Base-by-base conservation (phyloP, 2,888 invertebrate genomes). In the Marasmarcha lunaedactyla region DNA sequence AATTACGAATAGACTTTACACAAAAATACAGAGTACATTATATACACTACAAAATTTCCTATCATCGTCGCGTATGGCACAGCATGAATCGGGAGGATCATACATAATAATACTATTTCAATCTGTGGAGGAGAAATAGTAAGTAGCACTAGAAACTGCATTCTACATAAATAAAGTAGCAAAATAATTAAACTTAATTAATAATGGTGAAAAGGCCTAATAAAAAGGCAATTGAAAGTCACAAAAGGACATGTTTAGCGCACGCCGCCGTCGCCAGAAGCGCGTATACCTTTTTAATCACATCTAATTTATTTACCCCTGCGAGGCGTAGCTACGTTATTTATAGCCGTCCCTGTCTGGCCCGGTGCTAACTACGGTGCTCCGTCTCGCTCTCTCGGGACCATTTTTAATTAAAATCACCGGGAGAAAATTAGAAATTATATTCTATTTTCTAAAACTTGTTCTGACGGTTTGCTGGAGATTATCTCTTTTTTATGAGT, bases 371-470 rank as follows among this genome's bases (percentile, higher is more conserved):
- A 50, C 49, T 46, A 48, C 54, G 54, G 51, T 54, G 55, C 52
- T 53, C 62, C 66, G 52, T 81, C 79, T 64, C 70, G 50, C 52
- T 81, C 79, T 68, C 71, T 47, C 58, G 79, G 78, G 79, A 74
- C 77, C 79, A 73, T 79, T 83, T 83, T 83, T 83, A 83, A 83
- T 83, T 83, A 81, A 83, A 81, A 81, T 78, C 77, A 71, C 76
- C 73, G 74, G 56, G 77, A 81, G 79, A 77, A 77, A 81, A 83
- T 83, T 79, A 79, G 83, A 81, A 83, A 83, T 81, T 83, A 83
- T 83, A 83, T 83, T 83, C 83, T 83, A 83, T 83, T 83, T 83
- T 73, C 79, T 71, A 77, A 81, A 79, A 83, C 79, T 83, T 81
- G 81, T 67, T 76, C 78, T 71, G 79, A 71, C 71, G 79, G 68